Conservation (phyloP, 2,888 invertebrate genomes). For the Lithophane ornitopus region DNA sequence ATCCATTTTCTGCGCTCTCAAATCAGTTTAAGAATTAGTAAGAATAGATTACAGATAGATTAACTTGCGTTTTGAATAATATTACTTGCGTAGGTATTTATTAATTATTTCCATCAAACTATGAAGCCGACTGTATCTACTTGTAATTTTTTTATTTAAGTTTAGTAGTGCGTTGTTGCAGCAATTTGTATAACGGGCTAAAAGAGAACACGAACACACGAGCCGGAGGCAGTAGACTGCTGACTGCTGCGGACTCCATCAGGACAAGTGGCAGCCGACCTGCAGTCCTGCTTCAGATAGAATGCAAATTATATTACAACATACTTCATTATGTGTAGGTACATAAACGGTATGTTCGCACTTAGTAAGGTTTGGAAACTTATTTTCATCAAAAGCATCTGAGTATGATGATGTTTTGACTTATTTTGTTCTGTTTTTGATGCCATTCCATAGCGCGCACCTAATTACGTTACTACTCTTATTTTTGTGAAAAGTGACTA, state of each 20-base stretch:
- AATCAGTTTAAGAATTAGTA: background rate
- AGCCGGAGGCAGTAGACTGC: background rate
- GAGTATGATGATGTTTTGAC: too few relatives aligned
- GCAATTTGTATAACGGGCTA: background rate
- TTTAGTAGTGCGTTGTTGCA: conserved; percentile 17
- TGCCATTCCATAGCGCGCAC: background rate
- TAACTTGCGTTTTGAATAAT: background rate
- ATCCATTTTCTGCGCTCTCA: background rate
- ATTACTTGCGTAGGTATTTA: background rate
- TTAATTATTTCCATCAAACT: background rate
- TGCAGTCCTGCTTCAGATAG: conserved; percentile 10
- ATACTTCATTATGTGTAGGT: background rate
- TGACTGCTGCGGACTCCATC: background rate
- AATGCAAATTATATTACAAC: conserved; percentile 13
- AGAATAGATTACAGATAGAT: background rate
- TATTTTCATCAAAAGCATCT: background rate
- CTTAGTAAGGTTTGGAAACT: background rate
- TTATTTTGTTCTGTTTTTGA: background rate
- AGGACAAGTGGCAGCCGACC: background rate
- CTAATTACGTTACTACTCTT: background rate
- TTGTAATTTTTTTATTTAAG: conserved; percentile 46
- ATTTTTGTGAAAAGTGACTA: background rate
- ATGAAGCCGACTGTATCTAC: conserved; percentile 9
- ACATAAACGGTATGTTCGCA: background rate
- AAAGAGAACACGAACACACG: background rate